Base-by-base conservation (phyloP, 2,888 invertebrate species). In the Dryadula phaetusa region DNA sequence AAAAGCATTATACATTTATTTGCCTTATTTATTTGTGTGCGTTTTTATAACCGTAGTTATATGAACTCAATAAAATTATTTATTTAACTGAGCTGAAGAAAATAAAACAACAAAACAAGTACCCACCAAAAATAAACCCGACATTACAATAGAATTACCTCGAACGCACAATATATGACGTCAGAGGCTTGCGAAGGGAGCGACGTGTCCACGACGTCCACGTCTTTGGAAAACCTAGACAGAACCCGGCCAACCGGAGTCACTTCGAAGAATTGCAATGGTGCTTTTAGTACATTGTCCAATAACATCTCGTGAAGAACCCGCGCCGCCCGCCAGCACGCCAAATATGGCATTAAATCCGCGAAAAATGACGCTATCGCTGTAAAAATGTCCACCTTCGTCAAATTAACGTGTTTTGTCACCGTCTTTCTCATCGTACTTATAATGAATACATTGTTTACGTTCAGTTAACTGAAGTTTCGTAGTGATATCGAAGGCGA, bases 191-290 rank as follows among this genome's bases (percentile, higher is more conserved):
- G 93, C 88, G 92, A 93, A 71, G 95, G 95, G 75, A 96, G 93
- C 79, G 93, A 93, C 78, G 94, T 94, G 87, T 96, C 96, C 93
- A 96, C 85, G 75, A 95, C 93, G 85, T 96, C 95, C 77, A 96
- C 90, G 88, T 96, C 96, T 94, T 95, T 95, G 85, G 95, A 94
- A 90, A 96, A 96, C 85, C 96, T 94, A 90, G 95, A 82, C 68
- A 97, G 91, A 77, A 97, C 94, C 76, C 97, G 93, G 83, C 97
- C 97, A 74, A 94, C 77, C 52, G 97, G 97, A 64, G 96, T 97
- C 76, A 95, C 95, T 86, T 97, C 97, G 90, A 96, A 97, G 92
- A 96, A 95, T 81, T 94, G 93, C 91, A 96, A 94, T 64, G 96
- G 96, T 79, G 95, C 94, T 80, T 93, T 93, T 74, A 96, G 82